Percentiles rank a stretch among this genome's conserved stretches.
These are phyloP conservation scores for Trochalopteron elliotii DNA, from an alignment of 2,113 vertebrate species.

Conservation along the genomic window DNA sequence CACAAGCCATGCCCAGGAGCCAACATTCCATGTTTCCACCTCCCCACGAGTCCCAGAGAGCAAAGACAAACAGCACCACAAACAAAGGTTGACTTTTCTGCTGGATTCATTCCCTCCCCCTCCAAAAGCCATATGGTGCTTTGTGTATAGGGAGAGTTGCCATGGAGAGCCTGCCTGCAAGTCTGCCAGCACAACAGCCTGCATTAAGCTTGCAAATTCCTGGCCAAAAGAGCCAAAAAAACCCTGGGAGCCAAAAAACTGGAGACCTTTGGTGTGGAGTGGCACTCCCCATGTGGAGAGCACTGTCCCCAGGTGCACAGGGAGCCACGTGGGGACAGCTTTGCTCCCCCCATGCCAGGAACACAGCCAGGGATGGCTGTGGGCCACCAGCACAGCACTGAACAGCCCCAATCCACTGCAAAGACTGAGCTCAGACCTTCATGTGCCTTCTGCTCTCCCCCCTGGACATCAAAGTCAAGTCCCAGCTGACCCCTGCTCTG, in stretches of 20 bases:
- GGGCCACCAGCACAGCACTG: neutral
- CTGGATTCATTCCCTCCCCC: neutral
- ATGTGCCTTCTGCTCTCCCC: neutral
- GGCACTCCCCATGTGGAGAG: neutral
- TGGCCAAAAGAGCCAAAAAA: neutral
- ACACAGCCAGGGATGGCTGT: neutral
- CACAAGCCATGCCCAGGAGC: neutral
- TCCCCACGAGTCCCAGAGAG: neutral
- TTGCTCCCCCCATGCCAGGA: fast-evolving
- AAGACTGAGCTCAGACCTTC: neutral
- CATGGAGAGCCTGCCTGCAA: constrained; percentile 55
- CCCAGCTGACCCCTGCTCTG: neutral
- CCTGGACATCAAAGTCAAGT: neutral
- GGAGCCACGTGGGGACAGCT: fast-evolving
- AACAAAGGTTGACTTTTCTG: constrained; percentile 11
- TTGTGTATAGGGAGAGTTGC: constrained; percentile 59
- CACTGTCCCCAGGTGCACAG: neutral
- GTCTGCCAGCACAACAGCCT: constrained; percentile 20
- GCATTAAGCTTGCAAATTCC: constrained; percentile 13
- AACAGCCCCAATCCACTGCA: neutral
- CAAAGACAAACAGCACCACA: neutral
- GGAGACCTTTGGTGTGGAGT: neutral
- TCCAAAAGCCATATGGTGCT: constrained; percentile 51
- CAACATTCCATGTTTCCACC: neutral
- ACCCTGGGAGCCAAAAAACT: neutral